A percentile compares a stretch with the other conserved stretches of the same genome.
Evolutionary conservation across 2,888 invertebrate genomes (phyloP).

Genomic region (Tenodera sinensis): DNA sequence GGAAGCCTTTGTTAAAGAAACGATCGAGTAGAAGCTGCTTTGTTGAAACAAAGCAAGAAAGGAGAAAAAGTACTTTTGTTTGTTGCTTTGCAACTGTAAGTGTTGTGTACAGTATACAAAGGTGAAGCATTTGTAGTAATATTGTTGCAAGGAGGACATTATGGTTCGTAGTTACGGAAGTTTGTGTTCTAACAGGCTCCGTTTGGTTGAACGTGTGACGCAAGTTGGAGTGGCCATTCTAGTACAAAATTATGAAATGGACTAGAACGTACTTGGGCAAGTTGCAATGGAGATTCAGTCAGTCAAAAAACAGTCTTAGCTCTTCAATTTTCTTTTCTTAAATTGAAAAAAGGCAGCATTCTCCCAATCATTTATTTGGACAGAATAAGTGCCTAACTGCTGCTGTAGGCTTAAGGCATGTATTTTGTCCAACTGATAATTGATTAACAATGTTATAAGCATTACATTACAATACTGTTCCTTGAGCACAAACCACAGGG

Average conservation of each 20-base stretch:
- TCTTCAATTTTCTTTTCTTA: background rate
- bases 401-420: too few species aligned
- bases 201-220: background rate
- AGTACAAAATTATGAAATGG: background rate
- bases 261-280: background rate
- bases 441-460: too few species aligned
- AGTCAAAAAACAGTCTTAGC: background rate
- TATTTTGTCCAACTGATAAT: too few species aligned
- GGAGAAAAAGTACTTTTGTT: background rate
- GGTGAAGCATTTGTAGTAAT: background rate
- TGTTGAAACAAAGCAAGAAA: background rate
- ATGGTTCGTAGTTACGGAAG: background rate
- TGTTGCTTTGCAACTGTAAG: background rate
- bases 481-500: too few species aligned
- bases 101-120: background rate
- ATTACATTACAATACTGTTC: too few species aligned
- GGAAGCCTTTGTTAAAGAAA: background rate
- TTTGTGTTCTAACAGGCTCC: background rate
- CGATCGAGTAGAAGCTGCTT: background rate
- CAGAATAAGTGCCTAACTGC: background rate
- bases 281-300: background rate
- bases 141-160: background rate
- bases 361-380: background rate
- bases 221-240: background rate
- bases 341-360: background rate